Evolutionary conservation across 2,113 vertebrate species (phyloP).

Genomic region (Ptilorrhoa leucosticta): DNA sequence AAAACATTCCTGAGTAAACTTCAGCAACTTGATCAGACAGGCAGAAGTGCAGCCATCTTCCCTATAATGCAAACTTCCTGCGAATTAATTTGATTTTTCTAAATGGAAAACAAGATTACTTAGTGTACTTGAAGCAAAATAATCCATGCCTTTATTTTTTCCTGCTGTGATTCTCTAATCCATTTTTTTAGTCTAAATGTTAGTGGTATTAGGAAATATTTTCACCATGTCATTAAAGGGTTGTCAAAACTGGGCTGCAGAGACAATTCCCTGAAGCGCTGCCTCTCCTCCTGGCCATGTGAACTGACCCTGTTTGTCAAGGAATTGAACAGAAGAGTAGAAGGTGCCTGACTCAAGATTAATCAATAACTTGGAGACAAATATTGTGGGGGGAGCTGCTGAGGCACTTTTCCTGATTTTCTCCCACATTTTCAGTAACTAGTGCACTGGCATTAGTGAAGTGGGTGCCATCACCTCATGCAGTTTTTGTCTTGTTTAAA

Average conservation of each 20-base stretch:
- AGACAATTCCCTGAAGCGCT: neutral
- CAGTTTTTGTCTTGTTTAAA: neutral
- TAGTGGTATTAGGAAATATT: neutral
- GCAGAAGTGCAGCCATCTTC: neutral
- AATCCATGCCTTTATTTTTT: neutral
- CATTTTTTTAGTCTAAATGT: neutral
- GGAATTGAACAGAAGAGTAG: neutral
- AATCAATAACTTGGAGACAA: neutral
- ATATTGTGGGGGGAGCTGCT: neutral
- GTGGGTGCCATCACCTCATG: neutral
- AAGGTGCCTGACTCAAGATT: neutral
- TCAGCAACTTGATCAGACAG: neutral
- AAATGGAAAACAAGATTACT: neutral
- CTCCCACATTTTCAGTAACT: neutral
- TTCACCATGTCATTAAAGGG: neutral
- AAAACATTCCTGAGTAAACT: neutral
- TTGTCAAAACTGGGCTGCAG: neutral
- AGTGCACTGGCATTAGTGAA: neutral
- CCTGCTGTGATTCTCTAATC: neutral
- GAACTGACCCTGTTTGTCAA: neutral
- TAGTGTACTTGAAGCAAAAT: neutral
- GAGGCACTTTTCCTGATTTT: neutral
- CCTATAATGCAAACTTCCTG: neutral
- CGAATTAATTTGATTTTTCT: neutral
- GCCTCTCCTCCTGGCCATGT: neutral